These are phyloP conservation scores for Chaetorhynchus papuensis DNA, from an alignment of 2,113 vertebrate genomes.

Conservation along the genomic window DNA sequence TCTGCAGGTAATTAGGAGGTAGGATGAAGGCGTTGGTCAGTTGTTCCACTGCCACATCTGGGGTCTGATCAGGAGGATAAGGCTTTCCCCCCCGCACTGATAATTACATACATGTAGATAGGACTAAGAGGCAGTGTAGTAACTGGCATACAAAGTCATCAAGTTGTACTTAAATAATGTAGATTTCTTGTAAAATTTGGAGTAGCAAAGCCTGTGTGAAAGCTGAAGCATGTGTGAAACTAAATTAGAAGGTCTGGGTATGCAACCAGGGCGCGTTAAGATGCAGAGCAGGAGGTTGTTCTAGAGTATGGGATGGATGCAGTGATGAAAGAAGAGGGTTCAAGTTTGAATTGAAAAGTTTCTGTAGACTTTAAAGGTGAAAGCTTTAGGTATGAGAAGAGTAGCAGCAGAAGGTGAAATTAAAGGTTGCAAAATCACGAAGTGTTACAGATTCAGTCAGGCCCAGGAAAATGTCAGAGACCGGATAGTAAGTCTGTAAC, in stretches of 20 bases:
- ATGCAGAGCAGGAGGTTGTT: not conserved
- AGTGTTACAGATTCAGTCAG: not conserved
- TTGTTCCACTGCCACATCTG: not conserved
- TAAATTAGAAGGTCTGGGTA: not conserved
- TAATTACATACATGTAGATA: not conserved
- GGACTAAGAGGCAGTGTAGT: not conserved
- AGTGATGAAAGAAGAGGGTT: not conserved
- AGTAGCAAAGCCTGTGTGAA: not conserved
- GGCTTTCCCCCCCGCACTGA: accelerated
- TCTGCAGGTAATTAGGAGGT: not conserved
- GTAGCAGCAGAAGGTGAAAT: not conserved
- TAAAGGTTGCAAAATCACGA: not conserved
- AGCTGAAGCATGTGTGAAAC: not conserved
- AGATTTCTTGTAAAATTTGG: not conserved
- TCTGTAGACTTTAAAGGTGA: not conserved
- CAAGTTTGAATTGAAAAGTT: not conserved
- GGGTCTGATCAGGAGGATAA: not conserved
- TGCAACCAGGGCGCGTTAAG: not conserved
- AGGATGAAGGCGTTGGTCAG: not conserved
- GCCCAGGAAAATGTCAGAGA: not conserved
- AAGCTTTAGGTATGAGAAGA: not conserved
- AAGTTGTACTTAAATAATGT: not conserved
- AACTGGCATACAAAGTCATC: not conserved
- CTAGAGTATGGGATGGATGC: not conserved
- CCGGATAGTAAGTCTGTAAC: not conserved